These are phyloP conservation scores for Drosophila diplacantha DNA, from an alignment of 2,888 invertebrate genomes.

Conservation along the genomic window DNA sequence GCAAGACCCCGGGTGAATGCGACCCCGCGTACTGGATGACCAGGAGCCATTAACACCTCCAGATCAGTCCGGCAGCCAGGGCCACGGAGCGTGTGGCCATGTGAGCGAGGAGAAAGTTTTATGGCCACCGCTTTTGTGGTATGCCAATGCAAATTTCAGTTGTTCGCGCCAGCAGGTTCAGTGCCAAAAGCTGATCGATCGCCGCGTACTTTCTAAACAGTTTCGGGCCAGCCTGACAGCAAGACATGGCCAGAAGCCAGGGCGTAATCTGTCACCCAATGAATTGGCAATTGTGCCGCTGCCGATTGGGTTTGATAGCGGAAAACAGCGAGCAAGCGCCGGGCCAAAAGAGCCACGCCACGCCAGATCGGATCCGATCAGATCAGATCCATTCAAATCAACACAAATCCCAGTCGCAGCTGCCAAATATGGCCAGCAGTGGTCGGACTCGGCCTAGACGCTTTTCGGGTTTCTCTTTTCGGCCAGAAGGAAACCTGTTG, in stretches of 20 bases:
- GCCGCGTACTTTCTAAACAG: conserved; percentile 60
- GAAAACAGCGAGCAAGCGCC: conserved; percentile 49
- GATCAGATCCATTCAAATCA: conserved; percentile 53
- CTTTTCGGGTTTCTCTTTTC: conserved; percentile 63
- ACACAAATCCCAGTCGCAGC: conserved; percentile 25
- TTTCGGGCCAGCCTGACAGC: conserved; percentile 21
- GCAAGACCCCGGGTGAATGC: conserved; percentile 49
- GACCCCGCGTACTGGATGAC: conserved; percentile 28
- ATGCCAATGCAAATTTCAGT: conserved; percentile 61
- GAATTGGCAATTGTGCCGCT: conserved; percentile 58
- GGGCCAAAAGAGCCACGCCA: conserved; percentile 17
- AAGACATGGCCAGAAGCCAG: conserved; percentile 52
- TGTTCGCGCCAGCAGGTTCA: conserved; percentile 18
- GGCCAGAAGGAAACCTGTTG: conserved; percentile 42
- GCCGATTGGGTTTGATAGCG: conserved; percentile 62
- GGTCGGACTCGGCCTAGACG: conserved; percentile 36
- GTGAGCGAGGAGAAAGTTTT: conserved; percentile 56
- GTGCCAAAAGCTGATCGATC: conserved; percentile 57
- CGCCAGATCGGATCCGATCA: conserved; percentile 9
- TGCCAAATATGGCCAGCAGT: conserved; percentile 50
- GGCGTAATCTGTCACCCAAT: conserved; percentile 69
- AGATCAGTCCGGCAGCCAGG: conserved; percentile 23
- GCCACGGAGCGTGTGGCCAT: conserved; percentile 20
- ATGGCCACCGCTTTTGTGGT: conserved; percentile 25
- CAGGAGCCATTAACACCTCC: conserved; percentile 50